Conservation (phyloP, 2,113 vertebrate genomes). For the Mobula birostris region DNA sequence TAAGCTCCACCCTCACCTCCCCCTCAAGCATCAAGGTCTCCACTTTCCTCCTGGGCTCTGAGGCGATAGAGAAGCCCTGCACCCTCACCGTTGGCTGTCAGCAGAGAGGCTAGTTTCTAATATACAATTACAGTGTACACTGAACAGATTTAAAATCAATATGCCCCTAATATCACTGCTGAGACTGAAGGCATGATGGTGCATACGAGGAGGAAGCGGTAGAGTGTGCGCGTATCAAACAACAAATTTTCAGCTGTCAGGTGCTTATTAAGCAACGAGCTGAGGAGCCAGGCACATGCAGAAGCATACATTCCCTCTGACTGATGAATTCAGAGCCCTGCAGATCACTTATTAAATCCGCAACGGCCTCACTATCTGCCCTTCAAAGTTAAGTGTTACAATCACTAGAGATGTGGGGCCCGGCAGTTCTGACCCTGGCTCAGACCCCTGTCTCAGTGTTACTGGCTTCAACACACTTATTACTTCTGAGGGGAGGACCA, state of each 20-base stretch:
- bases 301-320: background rate
- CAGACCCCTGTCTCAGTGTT: background rate
- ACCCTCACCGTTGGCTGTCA: slow-evolving; percentile 50
- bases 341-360: background rate
- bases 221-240: slow-evolving; percentile 46
- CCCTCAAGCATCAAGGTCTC: slow-evolving; percentile 50
- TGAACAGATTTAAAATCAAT: slow-evolving; percentile 81
- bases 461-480: background rate
- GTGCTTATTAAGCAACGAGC: slow-evolving; percentile 47
- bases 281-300: background rate
- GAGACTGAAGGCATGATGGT: slow-evolving; percentile 64
- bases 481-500: too few species aligned
- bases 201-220: slow-evolving; percentile 72
- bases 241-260: slow-evolving; percentile 58
- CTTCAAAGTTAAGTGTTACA: slow-evolving; percentile 38
- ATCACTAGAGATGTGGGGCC: slow-evolving; percentile 40
- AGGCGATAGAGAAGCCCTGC: slow-evolving; percentile 53
- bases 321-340: slow-evolving; percentile 30
- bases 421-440: slow-evolving; percentile 38
- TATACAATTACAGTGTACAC: slow-evolving; percentile 70
- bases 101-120: slow-evolving; percentile 57
- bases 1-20: background rate
- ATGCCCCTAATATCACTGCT: slow-evolving; percentile 71
- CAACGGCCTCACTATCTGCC: background rate
- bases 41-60: slow-evolving; percentile 50